Evolutionary conservation across 1,140 invertebrate genomes (phyloP).

Genomic region (Ceratina australensis): DNA sequence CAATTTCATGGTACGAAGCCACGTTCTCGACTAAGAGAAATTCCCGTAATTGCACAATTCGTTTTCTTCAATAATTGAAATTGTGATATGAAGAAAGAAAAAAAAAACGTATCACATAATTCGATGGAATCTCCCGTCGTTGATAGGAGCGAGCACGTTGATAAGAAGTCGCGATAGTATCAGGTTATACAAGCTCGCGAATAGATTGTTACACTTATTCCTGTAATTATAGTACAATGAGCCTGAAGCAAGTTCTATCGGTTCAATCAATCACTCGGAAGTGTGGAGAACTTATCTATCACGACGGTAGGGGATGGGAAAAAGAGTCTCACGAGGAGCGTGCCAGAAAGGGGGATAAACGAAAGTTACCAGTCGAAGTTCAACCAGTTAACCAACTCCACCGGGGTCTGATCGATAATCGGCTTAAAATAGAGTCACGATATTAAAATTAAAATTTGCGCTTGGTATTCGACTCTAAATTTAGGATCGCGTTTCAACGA

Average conservation of each 20-base stretch:
- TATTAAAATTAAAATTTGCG: slow-evolving; percentile 46
- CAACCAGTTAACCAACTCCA: not conserved
- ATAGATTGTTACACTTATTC: no score
- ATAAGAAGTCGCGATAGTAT: no score
- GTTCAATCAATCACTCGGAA: not conserved
- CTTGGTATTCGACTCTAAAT: slow-evolving; percentile 24
- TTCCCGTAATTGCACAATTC: not conserved
- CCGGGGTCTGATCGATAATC: slow-evolving; percentile 20
- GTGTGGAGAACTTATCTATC: not conserved
- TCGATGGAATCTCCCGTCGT: no score
- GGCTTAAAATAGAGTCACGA: slow-evolving; percentile 39
- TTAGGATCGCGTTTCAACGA: slow-evolving; percentile 31
- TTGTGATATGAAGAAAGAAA: no score
- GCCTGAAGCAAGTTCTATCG: not conserved
- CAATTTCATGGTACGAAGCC: not conserved
- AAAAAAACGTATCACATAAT: no score
- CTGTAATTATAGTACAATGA: not conserved
- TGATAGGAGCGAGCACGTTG: no score
- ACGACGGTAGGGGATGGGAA: not conserved
- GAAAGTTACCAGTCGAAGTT: slow-evolving; percentile 20
- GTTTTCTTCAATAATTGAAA: not conserved
- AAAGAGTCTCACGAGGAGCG: not conserved
- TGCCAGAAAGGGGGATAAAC: slow-evolving; percentile 2
- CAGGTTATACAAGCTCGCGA: no score
- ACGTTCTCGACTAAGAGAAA: not conserved